phyloP scores from a whole-genome alignment of 1,140 invertebrate species.

The Macrostomum lignano region DNA sequence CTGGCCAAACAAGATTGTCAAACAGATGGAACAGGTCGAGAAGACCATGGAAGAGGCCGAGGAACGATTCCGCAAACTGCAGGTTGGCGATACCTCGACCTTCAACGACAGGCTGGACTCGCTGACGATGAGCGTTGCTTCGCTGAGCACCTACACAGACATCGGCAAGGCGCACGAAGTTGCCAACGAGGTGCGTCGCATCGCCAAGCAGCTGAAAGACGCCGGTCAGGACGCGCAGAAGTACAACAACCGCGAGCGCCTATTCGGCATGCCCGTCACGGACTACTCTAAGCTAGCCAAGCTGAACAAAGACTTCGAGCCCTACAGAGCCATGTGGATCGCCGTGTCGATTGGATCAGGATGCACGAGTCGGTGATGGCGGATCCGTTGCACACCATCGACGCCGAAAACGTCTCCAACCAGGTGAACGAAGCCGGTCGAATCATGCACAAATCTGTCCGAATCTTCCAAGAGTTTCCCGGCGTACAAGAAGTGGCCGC shows the following conservation, averaged over 20 bases:
- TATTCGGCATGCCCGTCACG: constrained; percentile 38
- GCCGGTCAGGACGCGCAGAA: constrained; percentile 36
- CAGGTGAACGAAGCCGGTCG: constrained; percentile 40
- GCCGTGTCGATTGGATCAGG: constrained; percentile 43
- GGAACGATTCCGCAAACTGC: constrained; percentile 41
- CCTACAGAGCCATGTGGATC: constrained; percentile 45
- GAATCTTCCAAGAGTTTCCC: constrained; percentile 38
- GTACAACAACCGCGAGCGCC: constrained; percentile 41
- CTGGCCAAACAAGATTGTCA: constrained; percentile 28
- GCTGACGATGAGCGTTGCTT: constrained; percentile 23
- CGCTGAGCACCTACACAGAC: constrained; percentile 26
- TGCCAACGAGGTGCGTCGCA: constrained; percentile 39
- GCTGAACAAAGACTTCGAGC: constrained; percentile 45
- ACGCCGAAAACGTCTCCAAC: constrained; percentile 37
- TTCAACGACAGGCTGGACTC: constrained; percentile 36
- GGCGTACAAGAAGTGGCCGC: constrained; percentile 33
- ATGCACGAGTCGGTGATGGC: constrained; percentile 42
- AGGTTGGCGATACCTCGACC: constrained; percentile 37
- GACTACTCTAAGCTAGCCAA: constrained; percentile 38
- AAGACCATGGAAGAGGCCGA: constrained; percentile 34
- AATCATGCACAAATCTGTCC: constrained; percentile 36
- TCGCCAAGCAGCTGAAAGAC: constrained; percentile 34
- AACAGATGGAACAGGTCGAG: constrained; percentile 22
- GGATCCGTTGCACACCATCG: constrained; percentile 39
- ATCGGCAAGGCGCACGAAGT: constrained; percentile 38